A percentile compares a stretch with the other conserved stretches of the same genome.
These are phyloP conservation scores for Notarius quadriscutis DNA, from an alignment of 2,113 vertebrate species.

Conservation along the genomic window DNA sequence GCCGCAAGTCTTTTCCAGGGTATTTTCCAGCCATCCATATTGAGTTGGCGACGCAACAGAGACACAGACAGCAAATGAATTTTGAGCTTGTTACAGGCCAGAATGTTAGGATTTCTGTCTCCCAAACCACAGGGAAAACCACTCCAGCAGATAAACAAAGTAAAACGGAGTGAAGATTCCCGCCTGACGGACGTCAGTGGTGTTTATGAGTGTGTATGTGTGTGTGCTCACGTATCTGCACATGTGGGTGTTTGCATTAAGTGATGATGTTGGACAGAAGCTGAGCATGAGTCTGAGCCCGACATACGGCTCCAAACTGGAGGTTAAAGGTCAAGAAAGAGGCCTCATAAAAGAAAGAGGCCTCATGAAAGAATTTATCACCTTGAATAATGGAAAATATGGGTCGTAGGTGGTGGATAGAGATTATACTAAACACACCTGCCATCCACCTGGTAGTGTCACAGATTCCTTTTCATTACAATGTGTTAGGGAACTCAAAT, in stretches of 20 bases:
- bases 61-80: constrained; percentile 64
- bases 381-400: background rate
- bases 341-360: background rate
- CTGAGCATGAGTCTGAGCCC: background rate
- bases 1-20: constrained; percentile 64
- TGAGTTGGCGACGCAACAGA: constrained; percentile 65
- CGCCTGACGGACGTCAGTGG: constrained; percentile 52
- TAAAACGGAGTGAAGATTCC: constrained; percentile 64
- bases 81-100: constrained; percentile 63
- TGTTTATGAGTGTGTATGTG: constrained; percentile 32
- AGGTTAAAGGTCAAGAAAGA: background rate
- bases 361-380: constrained; percentile 10
- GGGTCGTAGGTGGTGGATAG: background rate
- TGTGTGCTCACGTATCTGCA: background rate
- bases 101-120: constrained; percentile 59
- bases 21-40: constrained; percentile 66
- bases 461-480: background rate
- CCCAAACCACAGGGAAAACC: constrained; percentile 66
- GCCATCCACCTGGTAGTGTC: constrained; percentile 22
- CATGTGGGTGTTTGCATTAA: constrained; percentile 9
- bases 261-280: constrained; percentile 35
- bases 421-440: constrained; percentile 3
- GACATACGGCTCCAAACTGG: constrained; percentile 8
- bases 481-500: background rate
- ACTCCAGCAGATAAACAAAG: constrained; percentile 52